Base-by-base conservation (phyloP, 2,113 vertebrate genomes). In the Toxotes jaculatrix region DNA sequence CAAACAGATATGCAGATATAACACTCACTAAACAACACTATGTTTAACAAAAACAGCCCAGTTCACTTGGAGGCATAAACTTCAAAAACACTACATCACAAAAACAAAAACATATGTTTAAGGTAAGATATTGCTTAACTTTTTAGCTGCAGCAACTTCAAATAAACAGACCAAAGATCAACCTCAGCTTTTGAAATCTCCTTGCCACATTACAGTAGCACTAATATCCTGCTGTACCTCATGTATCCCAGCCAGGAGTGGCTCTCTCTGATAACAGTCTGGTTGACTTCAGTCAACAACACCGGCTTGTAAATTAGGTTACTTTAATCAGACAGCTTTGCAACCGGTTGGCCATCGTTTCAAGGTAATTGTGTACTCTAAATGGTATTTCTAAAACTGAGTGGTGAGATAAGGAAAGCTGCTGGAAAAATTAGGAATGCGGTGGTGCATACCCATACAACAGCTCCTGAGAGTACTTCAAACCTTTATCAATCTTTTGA, bases 121-220 rank as follows among this genome's bases (percentile, higher is more conserved):
- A 60, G 55, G 23, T 64, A 2, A 65, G 36, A 42, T 72, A 47
- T 74, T 82, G 27, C 34, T 19, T 17, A 47, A 40, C 43, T 38
- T 64, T 63, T 57, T 8, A 65, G 11, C 17, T 60, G 43, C 62
- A 79, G 32, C 49, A 36, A 40, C 34, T 80, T 82, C 83, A 77
- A 68, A 76, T 10, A 63, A 78, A 65, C 64, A 71, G 62, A 42
- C 66, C 79, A 79, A 77, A 83, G 17, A 79, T 70, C 69, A 83
- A 87, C 76, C 64, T 49, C 40, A 69, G 17, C 45, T 63, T 74
- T 53, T 42, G 23, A 77, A 70, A 65, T 27, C 27, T 23, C 32
- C 21, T 12, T 12, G 45, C 40, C n/a, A 47, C 21, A 27, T 16
- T 49, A 59, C 75, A 32, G 38, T 6, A 19, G 21, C 51, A 74